Evolutionary conservation across 2,888 invertebrate species (phyloP).

Genomic region (Pachydiplax longipennis): DNA sequence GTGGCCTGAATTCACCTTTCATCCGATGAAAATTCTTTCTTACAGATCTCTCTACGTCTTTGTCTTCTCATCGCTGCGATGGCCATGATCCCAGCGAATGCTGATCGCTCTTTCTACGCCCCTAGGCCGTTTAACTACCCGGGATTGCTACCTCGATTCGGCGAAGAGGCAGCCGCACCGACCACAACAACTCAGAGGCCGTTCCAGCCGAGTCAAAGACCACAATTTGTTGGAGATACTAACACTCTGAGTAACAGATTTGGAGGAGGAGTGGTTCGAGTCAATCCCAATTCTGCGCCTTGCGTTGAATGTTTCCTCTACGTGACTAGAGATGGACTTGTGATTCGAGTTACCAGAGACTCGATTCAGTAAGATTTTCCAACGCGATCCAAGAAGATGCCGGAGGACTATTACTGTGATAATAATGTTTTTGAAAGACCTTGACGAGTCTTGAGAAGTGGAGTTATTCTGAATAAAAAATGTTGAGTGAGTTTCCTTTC

Average conservation of each 20-base stretch:
- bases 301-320: neutral
- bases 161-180: neutral
- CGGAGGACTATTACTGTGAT: too few relatives aligned
- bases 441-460: too few relatives aligned
- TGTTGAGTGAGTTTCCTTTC: too few relatives aligned
- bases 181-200: too few relatives aligned
- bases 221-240: neutral
- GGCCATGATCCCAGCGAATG: neutral
- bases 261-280: neutral
- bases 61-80: too few relatives aligned
- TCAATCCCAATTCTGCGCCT: neutral
- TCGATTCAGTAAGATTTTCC: too few relatives aligned
- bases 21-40: neutral
- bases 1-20: too few relatives aligned
- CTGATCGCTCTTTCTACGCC: slow-evolving; percentile 7
- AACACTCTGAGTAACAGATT: neutral
- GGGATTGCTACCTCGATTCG: neutral
- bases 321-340: neutral
- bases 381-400: too few relatives aligned
- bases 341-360: too few relatives aligned
- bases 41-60: neutral
- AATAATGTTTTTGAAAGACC: too few relatives aligned
- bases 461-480: too few relatives aligned
- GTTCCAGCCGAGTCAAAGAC: too few relatives aligned
- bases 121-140: neutral